Evolutionary conservation across 2,113 vertebrate species (phyloP).

Genomic region (Phainopepla nitens): DNA sequence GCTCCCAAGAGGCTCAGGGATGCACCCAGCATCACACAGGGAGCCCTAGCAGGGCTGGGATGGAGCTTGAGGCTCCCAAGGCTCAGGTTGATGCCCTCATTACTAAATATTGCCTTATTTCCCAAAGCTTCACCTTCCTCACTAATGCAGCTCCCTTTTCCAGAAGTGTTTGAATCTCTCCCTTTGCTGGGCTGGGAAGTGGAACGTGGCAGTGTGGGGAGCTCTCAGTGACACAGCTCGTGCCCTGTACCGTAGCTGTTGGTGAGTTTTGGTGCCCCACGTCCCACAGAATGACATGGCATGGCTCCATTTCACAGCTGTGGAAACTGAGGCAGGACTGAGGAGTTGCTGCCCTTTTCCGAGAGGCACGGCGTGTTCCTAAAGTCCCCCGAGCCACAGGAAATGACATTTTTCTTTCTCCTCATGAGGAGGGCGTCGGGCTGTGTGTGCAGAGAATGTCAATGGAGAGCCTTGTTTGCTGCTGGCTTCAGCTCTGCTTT

Average conservation of each 20-base stretch:
- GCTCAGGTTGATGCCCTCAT: background rate
- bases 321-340: background rate
- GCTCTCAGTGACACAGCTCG: background rate
- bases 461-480: constrained; percentile 26
- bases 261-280: background rate
- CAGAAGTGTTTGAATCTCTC: background rate
- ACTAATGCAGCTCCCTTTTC: background rate
- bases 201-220: background rate
- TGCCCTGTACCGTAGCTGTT: fast-evolving
- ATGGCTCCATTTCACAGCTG: background rate
- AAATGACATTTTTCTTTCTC: background rate
- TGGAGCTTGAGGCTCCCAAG: constrained; percentile 36
- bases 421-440: fast-evolving
- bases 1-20: background rate
- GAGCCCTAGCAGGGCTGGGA: background rate
- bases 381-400: fast-evolving
- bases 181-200: background rate
- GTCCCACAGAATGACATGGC: background rate
- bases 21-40: background rate
- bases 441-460: background rate
- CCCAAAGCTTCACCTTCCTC: background rate
- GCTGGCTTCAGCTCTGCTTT: constrained; percentile 17
- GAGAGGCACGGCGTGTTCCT: background rate
- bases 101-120: background rate
- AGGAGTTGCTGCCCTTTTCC: background rate